Evolutionary conservation across 2,113 vertebrate genomes (phyloP).

Genomic region (Daphoenositta chrysoptera): DNA sequence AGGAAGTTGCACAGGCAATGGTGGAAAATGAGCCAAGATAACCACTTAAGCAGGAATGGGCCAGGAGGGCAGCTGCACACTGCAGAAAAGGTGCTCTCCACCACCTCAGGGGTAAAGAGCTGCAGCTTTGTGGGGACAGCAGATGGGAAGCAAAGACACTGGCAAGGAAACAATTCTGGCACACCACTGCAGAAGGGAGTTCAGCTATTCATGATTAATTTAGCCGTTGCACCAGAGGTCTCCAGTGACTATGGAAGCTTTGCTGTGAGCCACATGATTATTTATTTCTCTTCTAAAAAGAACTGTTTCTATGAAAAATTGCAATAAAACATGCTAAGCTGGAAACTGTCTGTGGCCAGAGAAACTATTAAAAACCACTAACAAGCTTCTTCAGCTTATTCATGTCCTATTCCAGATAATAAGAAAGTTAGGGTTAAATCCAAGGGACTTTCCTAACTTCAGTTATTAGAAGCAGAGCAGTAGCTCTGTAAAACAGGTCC

Average conservation of each 20-base stretch:
- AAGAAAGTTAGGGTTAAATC: conserved; percentile 30
- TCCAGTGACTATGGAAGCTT: conserved; percentile 9
- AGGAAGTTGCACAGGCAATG: background rate
- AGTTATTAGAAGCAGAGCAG: conserved; percentile 30
- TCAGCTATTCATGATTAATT: conserved; percentile 35
- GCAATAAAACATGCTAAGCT: background rate
- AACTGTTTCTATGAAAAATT: conserved; percentile 23
- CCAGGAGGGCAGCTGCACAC: background rate
- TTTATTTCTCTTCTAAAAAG: conserved; percentile 34
- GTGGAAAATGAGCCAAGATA: background rate
- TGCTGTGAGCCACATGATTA: conserved; percentile 11
- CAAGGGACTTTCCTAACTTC: conserved; percentile 2
- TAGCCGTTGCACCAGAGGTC: conserved; percentile 32
- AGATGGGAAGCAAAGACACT: conserved; percentile 1
- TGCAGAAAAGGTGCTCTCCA: background rate
- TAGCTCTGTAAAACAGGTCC: conserved; percentile 32
- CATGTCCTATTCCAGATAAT: background rate
- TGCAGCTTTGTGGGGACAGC: background rate
- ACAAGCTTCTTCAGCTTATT: conserved; percentile 3
- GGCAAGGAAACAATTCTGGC: conserved; percentile 29
- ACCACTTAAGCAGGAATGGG: background rate
- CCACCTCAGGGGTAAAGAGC: background rate
- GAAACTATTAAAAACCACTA: conserved; percentile 24
- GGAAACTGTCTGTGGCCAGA: background rate
- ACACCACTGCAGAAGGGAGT: background rate